phyloP scores from a whole-genome alignment of 2,888 invertebrate species.

The Clistopyga incitator region DNA sequence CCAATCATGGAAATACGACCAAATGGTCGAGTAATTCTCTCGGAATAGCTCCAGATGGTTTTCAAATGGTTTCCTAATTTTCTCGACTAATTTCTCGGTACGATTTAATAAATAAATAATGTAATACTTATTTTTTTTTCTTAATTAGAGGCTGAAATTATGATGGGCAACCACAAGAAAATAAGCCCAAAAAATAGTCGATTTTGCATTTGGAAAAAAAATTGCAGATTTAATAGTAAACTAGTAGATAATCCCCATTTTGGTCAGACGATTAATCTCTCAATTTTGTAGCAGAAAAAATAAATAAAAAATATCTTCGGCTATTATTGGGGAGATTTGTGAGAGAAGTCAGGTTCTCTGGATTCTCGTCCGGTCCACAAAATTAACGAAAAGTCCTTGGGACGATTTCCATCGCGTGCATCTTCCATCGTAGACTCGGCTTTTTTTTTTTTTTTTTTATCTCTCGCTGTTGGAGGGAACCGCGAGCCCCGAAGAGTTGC shows the following conservation, averaged over 20 bases:
- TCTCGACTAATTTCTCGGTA: too few relatives aligned
- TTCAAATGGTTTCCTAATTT: not conserved
- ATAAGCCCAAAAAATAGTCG: not conserved
- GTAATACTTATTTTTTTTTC: too few relatives aligned
- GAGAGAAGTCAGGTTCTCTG: conserved; percentile 11
- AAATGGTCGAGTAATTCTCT: not conserved
- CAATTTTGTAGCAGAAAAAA: not conserved
- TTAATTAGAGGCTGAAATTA: too few relatives aligned
- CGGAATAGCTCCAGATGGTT: not conserved
- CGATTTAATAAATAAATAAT: too few relatives aligned
- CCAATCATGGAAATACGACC: not conserved
- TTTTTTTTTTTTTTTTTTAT: conserved; percentile 14
- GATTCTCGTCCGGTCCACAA: not conserved
- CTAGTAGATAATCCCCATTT: conserved; percentile 2
- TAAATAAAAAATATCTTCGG: not conserved
- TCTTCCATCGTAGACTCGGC: conserved; percentile 29
- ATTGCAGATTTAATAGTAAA: not conserved
- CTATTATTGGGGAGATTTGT: conserved; percentile 38
- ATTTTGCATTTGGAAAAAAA: not conserved
- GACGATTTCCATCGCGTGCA: conserved; percentile 53
- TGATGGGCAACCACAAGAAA: too few relatives aligned
- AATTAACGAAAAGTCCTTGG: conserved; percentile 24
- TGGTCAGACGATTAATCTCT: conserved; percentile 9
- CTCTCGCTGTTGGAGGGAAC: not conserved
- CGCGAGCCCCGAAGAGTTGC: not conserved